A percentile compares a stretch with the other conserved stretches of the same genome.
Conservation (phyloP, 2,888 invertebrate species). For the Drosophila parthenogenetica region DNA sequence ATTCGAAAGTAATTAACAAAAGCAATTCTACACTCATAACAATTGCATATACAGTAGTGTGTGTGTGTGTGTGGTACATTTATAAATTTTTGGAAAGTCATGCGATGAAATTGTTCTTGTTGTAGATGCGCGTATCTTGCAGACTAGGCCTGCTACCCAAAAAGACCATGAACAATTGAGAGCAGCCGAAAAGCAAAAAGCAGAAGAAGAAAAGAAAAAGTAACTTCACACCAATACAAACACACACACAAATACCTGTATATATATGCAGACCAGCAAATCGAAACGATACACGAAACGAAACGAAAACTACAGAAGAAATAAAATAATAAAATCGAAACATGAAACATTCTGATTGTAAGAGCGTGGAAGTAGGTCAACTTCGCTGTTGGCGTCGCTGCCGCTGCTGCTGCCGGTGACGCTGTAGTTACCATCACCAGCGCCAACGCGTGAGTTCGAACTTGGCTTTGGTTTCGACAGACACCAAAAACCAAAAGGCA, state of each 20-base stretch:
- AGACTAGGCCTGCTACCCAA: conserved; percentile 65
- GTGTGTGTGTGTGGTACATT: conserved; percentile 1
- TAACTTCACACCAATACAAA: conserved; percentile 67
- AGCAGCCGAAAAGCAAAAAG: conserved; percentile 57
- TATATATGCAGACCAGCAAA: conserved; percentile 54
- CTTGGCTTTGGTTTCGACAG: conserved; percentile 66
- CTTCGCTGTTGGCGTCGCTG: conserved; percentile 28
- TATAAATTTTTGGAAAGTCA: conserved; percentile 66
- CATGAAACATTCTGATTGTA: conserved; percentile 84
- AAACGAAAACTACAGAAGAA: conserved; percentile 43
- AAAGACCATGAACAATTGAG: conserved; percentile 71
- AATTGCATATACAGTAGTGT: neutral
- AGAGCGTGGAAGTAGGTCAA: conserved; percentile 76
- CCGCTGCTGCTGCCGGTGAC: conserved; percentile 12
- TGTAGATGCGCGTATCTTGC: conserved; percentile 60
- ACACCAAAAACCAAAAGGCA: conserved; percentile 57
- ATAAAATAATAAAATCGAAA: conserved; percentile 79
- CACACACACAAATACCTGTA: conserved; percentile 29
- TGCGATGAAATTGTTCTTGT: conserved; percentile 74
- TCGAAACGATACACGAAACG: conserved; percentile 73
- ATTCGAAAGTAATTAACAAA: conserved; percentile 55
- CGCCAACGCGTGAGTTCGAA: conserved; percentile 67
- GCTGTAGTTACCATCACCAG: conserved; percentile 38
- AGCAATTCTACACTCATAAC: conserved; percentile 28
- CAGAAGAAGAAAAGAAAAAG: conserved; percentile 73